Percentiles rank a stretch among this genome's conserved stretches.
Conservation (phyloP, 2,797 vertebrate genomes). For the Cichlasoma orientale region DNA sequence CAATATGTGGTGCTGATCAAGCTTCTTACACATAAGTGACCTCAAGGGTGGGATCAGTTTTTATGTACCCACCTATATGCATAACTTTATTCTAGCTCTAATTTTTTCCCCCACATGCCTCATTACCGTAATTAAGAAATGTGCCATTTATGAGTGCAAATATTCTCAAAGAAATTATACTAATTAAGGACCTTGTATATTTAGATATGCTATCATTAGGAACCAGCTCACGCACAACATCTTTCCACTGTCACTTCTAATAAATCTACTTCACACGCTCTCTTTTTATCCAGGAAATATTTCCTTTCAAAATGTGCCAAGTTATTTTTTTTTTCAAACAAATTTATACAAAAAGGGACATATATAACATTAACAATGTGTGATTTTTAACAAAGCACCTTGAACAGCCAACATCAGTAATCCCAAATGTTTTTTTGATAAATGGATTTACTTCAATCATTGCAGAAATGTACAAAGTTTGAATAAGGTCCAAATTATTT, state of each 20-base stretch:
- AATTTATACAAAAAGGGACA: not conserved
- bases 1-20: not conserved
- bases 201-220: not conserved
- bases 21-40: not conserved
- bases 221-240: not conserved
- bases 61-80: not conserved
- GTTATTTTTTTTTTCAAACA: not conserved
- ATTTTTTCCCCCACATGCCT: not conserved
- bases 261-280: not conserved
- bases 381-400: not conserved
- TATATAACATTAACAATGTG: not conserved
- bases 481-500: slow-evolving; percentile 14
- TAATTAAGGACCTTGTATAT: not conserved
- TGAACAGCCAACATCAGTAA: not conserved
- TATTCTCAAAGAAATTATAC: not conserved
- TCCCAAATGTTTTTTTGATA: not conserved
- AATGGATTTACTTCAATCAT: slow-evolving; percentile 3
- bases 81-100: not conserved
- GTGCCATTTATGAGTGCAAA: not conserved
- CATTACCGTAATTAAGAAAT: not conserved
- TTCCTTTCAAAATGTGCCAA: not conserved
- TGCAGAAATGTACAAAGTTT: not conserved
- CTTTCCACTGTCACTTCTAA: not conserved
- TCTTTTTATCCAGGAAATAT: not conserved
- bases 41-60: not conserved